These are phyloP conservation scores for Gasterosteus aculeatus DNA, from an alignment of 2,113 vertebrate genomes.

Conservation along the genomic window DNA sequence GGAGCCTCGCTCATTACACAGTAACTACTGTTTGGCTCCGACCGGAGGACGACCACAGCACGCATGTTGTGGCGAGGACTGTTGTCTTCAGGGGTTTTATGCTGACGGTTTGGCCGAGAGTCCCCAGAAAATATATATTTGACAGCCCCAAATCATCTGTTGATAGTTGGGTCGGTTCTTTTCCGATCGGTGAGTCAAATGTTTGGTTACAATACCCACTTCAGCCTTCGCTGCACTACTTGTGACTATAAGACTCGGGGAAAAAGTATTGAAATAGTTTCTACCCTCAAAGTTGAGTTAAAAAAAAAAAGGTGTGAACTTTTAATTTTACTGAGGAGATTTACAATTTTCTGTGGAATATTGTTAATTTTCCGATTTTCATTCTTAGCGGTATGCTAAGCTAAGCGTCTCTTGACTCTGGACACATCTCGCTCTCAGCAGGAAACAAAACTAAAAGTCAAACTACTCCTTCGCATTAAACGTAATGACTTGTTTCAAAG, in stretches of 20 bases:
- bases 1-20: conserved; percentile 56
- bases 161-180: not conserved
- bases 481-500: not conserved
- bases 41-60: conserved; percentile 24
- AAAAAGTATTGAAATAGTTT: conserved; percentile 14
- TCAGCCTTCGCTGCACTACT: conserved; percentile 7
- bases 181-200: not conserved
- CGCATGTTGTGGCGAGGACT: conserved; percentile 12
- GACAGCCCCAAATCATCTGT: not conserved
- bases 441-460: not conserved
- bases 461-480: not conserved
- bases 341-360: not conserved
- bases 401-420: not conserved
- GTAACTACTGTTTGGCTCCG: conserved; percentile 57
- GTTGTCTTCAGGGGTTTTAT: conserved; percentile 22
- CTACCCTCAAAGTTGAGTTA: conserved; percentile 19
- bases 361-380: not conserved
- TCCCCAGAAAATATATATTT: not conserved
- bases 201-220: conserved; percentile 28
- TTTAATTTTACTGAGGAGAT: conserved; percentile 2
- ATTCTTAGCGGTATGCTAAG: conserved; percentile 6
- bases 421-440: not conserved
- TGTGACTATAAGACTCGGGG: conserved; percentile 4
- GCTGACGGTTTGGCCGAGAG: conserved; percentile 8
- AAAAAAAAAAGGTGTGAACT: not conserved